A percentile compares a stretch with the other conserved stretches of the same genome.
phyloP scores from a whole-genome alignment of 1,140 invertebrate genomes.

The Lasaia peninsularis region DNA sequence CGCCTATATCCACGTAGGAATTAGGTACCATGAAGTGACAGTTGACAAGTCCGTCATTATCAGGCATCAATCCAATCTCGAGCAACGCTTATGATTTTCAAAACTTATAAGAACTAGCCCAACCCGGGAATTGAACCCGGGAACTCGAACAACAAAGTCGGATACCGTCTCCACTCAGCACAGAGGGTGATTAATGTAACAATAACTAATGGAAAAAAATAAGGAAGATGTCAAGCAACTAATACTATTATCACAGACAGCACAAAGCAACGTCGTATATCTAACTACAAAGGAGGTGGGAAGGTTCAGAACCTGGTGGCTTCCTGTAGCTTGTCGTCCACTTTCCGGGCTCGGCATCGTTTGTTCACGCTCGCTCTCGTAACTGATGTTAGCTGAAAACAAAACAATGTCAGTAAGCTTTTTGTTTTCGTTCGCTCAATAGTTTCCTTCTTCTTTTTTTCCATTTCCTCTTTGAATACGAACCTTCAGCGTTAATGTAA shows the following conservation, averaged over 20 bases:
- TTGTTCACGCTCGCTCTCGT: conserved; percentile 55
- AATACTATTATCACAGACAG: too few relatives aligned
- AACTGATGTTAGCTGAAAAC: conserved; percentile 57
- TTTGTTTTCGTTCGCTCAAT: conserved; percentile 16
- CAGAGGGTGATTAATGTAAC: too few relatives aligned
- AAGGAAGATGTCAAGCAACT: too few relatives aligned
- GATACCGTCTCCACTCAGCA: too few relatives aligned
- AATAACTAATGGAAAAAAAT: background rate
- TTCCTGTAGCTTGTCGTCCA: conserved; percentile 44
- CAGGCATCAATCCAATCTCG: too few relatives aligned
- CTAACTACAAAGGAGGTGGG: conserved; percentile 1
- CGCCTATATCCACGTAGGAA: too few relatives aligned
- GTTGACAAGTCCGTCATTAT: too few relatives aligned
- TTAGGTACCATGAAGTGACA: too few relatives aligned
- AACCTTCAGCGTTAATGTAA: background rate
- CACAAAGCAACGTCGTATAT: conserved; percentile 4
- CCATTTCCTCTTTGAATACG: background rate
- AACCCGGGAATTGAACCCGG: too few relatives aligned
- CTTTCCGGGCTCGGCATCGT: conserved; percentile 46
- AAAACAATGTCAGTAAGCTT: conserved; percentile 33
- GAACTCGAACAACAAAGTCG: too few relatives aligned
- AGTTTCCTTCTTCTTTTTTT: conserved; percentile 13
- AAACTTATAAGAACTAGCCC: too few relatives aligned
- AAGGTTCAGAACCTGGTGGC: conserved; percentile 45
- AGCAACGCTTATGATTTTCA: too few relatives aligned